These are phyloP conservation scores for Podiceps cristatus DNA, from an alignment of 2,113 vertebrate species.

Conservation along the genomic window DNA sequence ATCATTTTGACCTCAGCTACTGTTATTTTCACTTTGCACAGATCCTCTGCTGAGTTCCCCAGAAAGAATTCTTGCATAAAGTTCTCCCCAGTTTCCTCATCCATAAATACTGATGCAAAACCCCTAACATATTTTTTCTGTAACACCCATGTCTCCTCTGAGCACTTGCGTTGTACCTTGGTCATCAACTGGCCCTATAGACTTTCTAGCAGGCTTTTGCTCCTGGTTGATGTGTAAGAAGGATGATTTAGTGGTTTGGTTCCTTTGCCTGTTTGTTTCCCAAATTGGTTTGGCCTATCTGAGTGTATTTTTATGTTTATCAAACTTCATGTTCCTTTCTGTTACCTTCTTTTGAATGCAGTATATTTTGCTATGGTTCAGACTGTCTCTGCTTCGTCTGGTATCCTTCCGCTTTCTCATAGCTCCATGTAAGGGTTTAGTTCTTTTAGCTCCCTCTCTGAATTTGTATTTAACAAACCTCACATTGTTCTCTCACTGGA, in stretches of 20 bases:
- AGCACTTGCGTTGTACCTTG: neutral
- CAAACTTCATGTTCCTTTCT: neutral
- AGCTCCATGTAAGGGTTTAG: neutral
- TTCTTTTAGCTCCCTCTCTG: neutral
- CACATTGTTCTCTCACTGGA: neutral
- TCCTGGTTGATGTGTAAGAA: neutral
- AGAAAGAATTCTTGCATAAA: neutral
- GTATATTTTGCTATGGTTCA: neutral
- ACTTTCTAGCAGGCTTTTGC: neutral
- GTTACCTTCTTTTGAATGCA: neutral
- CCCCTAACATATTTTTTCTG: neutral
- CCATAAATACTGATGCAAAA: neutral
- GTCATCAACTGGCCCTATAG: neutral
- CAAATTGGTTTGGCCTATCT: neutral
- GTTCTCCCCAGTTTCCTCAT: neutral
- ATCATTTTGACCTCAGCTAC: rapidly evolving
- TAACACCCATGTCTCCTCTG: neutral
- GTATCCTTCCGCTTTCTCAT: neutral
- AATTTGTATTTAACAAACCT: neutral
- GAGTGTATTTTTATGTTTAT: neutral
- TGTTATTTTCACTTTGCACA: neutral
- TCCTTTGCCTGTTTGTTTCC: neutral
- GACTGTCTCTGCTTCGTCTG: neutral
- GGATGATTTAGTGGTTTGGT: neutral
- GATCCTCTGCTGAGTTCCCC: neutral